Evolutionary conservation across 2,888 invertebrate species (phyloP).

Genomic region (Polymixis flavicincta): DNA sequence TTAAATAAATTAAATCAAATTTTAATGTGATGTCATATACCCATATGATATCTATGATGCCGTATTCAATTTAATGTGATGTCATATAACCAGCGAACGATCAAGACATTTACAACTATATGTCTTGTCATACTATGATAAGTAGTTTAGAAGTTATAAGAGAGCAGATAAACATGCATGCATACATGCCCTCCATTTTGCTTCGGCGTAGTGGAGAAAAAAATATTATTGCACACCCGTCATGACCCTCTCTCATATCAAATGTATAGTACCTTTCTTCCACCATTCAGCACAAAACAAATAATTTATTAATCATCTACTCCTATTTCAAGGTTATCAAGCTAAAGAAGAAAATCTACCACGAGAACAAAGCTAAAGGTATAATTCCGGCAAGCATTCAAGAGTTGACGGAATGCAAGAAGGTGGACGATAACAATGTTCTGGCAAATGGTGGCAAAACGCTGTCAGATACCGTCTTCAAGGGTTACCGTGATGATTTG

Average conservation of each 20-base stretch:
- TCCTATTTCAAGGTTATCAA: slow-evolving; percentile 86
- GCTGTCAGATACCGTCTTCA: slow-evolving; percentile 88
- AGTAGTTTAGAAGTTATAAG: too few relatives aligned
- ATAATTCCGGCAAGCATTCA: slow-evolving; percentile 82
- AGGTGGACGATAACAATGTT: slow-evolving; percentile 80
- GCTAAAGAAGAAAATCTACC: slow-evolving; percentile 91
- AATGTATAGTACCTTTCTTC: background rate
- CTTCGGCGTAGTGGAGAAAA: too few relatives aligned
- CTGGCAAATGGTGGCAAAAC: slow-evolving; percentile 79
- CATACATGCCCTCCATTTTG: too few relatives aligned
- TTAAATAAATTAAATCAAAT: too few relatives aligned
- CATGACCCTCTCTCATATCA: background rate
- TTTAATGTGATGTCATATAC: too few relatives aligned
- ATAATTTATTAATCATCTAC: background rate
- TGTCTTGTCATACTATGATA: too few relatives aligned
- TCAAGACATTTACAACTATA: too few relatives aligned
- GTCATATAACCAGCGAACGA: too few relatives aligned
- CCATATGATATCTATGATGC: too few relatives aligned
- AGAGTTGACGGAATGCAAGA: slow-evolving; percentile 78
- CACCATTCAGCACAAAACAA: background rate
- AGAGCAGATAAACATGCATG: too few relatives aligned
- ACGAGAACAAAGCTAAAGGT: slow-evolving; percentile 87
- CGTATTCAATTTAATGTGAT: too few relatives aligned
- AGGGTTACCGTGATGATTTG: slow-evolving; percentile 94
- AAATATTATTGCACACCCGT: background rate